Base-by-base conservation (phyloP, 1,140 invertebrate genomes). In the Ephestia elutella region DNA sequence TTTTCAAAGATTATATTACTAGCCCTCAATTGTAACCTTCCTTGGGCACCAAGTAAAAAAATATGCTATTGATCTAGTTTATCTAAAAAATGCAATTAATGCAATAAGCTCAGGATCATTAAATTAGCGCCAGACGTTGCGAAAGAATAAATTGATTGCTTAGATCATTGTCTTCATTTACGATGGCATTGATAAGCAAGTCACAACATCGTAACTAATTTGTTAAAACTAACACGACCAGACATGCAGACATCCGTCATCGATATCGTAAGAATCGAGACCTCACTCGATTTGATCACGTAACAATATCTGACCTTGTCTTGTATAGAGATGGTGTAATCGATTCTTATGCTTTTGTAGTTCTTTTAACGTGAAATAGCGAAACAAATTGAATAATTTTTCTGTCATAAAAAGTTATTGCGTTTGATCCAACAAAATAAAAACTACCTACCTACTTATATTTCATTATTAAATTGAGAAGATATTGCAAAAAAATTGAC, bases 291-390 rank as follows among this genome's bases (percentile, higher is more conserved):
- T 74, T 57, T 59, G 60, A 72, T 76, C 70, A 76, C 71, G 68
- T 82, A 80, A 80, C 70, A 58, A 35, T 53, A 56, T 50, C 53
- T 68, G 73, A 73, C 74, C 74, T 76, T 76, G 76, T 65, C 70
- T 44, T 59, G 66, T 62, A 70, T 65, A 70, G 65, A 65, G 58
- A 30, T 82, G 80, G 71, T 73, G 72, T 75, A 78, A 76, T 32
- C 62, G 51, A 67, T 63, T 74, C 59, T 57, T 67, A 59, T 70
- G 66, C 60, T 68, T 51, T 60, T 38, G 49, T 10, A 7, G 30
- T 10, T 5, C 30, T 61, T 15, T 44, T 38, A 13, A 44, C 71
- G 72, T 9, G 9, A 32, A 32, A 32, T 32, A 10, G 7, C 1
- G 11, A 3, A 32, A 32, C 9, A 32, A 25, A 32, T 32, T 32